A percentile compares a stretch with the other conserved stretches of the same genome.
Conservation (phyloP, 2,888 invertebrate species). For the Blastobasis lacticolella region DNA sequence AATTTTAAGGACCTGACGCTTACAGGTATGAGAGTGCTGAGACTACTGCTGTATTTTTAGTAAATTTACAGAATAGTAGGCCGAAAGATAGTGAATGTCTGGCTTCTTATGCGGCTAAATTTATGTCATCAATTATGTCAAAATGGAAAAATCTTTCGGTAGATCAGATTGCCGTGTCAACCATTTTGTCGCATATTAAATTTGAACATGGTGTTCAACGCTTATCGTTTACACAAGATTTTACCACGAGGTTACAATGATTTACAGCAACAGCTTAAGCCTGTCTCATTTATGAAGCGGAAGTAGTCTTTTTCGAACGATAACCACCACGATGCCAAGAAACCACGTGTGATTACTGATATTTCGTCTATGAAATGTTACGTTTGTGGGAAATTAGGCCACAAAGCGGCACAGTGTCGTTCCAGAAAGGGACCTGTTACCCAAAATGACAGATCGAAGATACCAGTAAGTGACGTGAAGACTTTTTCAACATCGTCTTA, state of each 20-base stretch:
- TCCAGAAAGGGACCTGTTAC: background rate
- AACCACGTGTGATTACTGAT: background rate
- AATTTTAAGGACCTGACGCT: conserved; percentile 8
- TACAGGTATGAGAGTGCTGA: conserved; percentile 6
- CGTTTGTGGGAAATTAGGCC: conserved; percentile 4
- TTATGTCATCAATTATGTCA: conserved; percentile 3
- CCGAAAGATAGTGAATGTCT: conserved; percentile 9
- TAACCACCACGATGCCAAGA: background rate
- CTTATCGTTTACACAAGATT: background rate
- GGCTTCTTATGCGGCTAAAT: conserved; percentile 2
- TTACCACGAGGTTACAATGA: conserved; percentile 1
- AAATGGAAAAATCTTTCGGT: conserved; percentile 3
- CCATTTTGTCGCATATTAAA: conserved; percentile 9
- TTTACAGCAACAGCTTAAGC: background rate
- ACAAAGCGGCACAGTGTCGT: conserved; percentile 2
- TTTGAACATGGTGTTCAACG: conserved; percentile 6
- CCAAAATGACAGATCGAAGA: background rate
- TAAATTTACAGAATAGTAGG: conserved; percentile 6
- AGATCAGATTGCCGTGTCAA: conserved; percentile 7
- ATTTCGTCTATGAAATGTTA: conserved; percentile 1
- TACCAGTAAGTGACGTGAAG: background rate
- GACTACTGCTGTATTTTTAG: conserved; percentile 7
- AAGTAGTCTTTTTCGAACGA: background rate
- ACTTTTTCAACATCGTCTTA: background rate
- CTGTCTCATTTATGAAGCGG: background rate